Evolutionary conservation across 2,888 invertebrate genomes (phyloP), one percentile per base, ranked within the genome.

Genomic region (Oeneis ivallda): DNA sequence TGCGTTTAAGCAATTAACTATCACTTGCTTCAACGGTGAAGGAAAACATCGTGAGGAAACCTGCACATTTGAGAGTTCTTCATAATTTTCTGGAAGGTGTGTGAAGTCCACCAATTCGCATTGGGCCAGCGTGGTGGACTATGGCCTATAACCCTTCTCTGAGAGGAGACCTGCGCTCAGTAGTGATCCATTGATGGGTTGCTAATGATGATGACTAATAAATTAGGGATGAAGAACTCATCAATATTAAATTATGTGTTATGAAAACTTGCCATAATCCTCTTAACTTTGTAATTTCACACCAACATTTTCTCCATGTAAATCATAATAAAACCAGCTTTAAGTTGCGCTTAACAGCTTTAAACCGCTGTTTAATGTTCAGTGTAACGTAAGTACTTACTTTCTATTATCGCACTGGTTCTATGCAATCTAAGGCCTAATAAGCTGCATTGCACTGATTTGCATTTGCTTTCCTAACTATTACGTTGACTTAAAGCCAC

Each of bases 321-420:
- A 37, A 19, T 56, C 17, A 15, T 56, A 19, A 41, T 56, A 49
- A 17, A 19, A 11, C 49, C 49, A 49, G 26, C 49, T 49, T 19
- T 49, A 49, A 49, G 49, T 15, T 49, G 19, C 11, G 19, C 13
- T 56, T 41, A 13, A 41, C 5, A 19, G 54, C 54, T 58, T 58
- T 58, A 58, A 32, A 45, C 9, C n/a, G 17, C 9, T n/a, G 11
- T 37, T 19, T 59, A 49, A 59, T 37, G 37, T 34, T 45, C 10
- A 15, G 17, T n/a, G n/a, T n/a, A 19, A 8, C 49, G n/a, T n/a
- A n/a, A 37, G 49, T 41, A 11, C n/a, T n/a, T 49, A 63, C 63
- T 57, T 63, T 63, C 63, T 41, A 50, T 64, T 64, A 50, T 63
- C 57, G 15, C 50, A 64, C 63, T 57, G 1, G 56, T 32, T 39